Percentiles rank a stretch among this genome's conserved stretches.
Evolutionary conservation across 2,888 invertebrate species (phyloP).

Genomic region (Cotesia congregata): DNA sequence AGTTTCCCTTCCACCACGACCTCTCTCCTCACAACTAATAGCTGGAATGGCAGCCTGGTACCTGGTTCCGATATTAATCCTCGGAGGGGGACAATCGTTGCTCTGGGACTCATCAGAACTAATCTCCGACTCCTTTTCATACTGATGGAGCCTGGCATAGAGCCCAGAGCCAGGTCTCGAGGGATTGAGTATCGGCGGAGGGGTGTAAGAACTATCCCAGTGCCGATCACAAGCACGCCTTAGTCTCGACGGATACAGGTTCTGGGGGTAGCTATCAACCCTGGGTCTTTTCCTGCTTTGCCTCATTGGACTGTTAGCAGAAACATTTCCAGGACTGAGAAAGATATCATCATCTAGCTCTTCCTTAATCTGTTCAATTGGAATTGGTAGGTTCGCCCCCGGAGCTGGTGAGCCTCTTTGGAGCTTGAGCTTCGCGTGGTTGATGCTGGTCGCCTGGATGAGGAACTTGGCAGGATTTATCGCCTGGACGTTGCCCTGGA

Average conservation of each 20-base stretch:
- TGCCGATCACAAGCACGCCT: constrained; percentile 67
- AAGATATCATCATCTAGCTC: constrained; percentile 82
- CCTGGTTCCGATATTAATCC: constrained; percentile 89
- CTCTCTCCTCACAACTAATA: constrained; percentile 68
- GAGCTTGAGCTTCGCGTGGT: constrained; percentile 50
- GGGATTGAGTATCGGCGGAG: constrained; percentile 94
- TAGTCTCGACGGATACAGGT: constrained; percentile 66
- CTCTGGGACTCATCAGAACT: constrained; percentile 67
- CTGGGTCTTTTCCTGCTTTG: constrained; percentile 78
- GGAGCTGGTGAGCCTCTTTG: constrained; percentile 31
- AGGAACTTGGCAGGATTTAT: constrained; percentile 68
- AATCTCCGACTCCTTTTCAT: constrained; percentile 66
- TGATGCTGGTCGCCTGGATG: constrained; percentile 56
- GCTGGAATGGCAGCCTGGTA: constrained; percentile 88
- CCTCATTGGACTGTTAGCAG: constrained; percentile 75
- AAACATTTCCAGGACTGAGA: constrained; percentile 82
- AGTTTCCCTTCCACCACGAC: constrained; percentile 70
- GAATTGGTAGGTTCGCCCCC: constrained; percentile 54
- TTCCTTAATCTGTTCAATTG: constrained; percentile 73
- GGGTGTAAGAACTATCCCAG: constrained; percentile 80
- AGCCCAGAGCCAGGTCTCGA: constrained; percentile 90
- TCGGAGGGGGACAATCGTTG: constrained; percentile 75
- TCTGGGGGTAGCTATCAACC: constrained; percentile 69
- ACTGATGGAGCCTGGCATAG: constrained; percentile 72
- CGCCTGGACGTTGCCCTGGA: constrained; percentile 44